A percentile compares a stretch with the other conserved stretches of the same genome.
These are phyloP conservation scores for Podabrus alpinus DNA, from an alignment of 2,888 invertebrate genomes.

Conservation along the genomic window DNA sequence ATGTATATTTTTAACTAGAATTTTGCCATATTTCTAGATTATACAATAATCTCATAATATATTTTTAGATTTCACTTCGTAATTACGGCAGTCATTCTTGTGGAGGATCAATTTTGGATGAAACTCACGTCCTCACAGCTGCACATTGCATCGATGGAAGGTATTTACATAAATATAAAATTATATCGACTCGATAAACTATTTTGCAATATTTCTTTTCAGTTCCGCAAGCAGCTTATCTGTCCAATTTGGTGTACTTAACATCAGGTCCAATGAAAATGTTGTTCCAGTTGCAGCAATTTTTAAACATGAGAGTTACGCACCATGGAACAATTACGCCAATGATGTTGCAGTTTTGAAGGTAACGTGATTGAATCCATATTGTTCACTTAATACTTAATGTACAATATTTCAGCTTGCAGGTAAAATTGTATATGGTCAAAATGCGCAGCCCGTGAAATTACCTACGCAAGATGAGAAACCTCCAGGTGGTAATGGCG, in stretches of 20 bases:
- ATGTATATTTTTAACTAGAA: neutral
- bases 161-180: too few relatives aligned
- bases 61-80: neutral
- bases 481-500: conserved; percentile 26
- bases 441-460: conserved; percentile 23
- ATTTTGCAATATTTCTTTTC: neutral
- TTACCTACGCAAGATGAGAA: conserved; percentile 31
- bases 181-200: too few relatives aligned
- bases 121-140: neutral
- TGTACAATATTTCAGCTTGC: conserved; percentile 32
- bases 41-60: neutral
- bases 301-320: conserved; percentile 34
- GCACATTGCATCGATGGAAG: neutral
- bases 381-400: neutral
- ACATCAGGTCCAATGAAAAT: conserved; percentile 16
- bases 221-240: neutral
- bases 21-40: neutral
- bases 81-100: neutral
- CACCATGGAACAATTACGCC: conserved; percentile 23
- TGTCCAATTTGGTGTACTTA: conserved; percentile 31
- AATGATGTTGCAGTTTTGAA: conserved; percentile 37
- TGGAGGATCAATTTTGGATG: neutral
- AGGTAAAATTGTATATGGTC: conserved; percentile 30
- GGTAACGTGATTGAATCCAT: conserved; percentile 7
- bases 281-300: conserved; percentile 23